These are phyloP conservation scores for Sebastes trivittatus DNA, from an alignment of 2,797 vertebrate species.

Conservation along the genomic window DNA sequence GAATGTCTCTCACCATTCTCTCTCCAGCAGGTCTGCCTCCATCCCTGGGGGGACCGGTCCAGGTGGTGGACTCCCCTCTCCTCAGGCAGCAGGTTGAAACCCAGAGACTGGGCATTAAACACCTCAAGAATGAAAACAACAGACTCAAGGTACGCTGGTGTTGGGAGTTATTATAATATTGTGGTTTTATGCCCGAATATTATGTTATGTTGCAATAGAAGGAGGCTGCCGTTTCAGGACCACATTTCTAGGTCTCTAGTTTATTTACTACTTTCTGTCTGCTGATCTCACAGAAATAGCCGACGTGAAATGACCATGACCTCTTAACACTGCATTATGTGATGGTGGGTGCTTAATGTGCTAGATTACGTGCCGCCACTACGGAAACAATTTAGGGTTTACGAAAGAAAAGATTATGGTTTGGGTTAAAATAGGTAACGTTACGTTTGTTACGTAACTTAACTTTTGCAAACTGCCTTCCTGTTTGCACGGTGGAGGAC, in stretches of 20 bases:
- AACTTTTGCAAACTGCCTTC: no score
- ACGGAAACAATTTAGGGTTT: no score
- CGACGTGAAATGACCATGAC: no score
- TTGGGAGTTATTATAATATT: accelerated
- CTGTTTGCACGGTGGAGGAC: no score
- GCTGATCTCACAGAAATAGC: not conserved
- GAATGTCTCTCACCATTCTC: not conserved
- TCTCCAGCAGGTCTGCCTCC: conserved; percentile 53
- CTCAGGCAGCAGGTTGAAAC: conserved; percentile 91
- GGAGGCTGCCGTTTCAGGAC: not conserved
- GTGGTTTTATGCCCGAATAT: not conserved
- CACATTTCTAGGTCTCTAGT: not conserved
- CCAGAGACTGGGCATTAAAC: conserved; percentile 87
- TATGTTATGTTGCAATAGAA: no score
- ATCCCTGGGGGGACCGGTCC: conserved; percentile 76
- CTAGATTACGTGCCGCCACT: no score
- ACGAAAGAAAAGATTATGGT: no score
- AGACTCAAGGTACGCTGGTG: conserved; percentile 82
- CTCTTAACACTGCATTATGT: not conserved
- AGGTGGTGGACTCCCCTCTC: conserved; percentile 92
- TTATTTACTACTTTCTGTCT: not conserved
- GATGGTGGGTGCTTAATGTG: not conserved
- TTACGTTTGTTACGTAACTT: no score
- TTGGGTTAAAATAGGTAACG: no score
- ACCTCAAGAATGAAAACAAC: conserved; percentile 92